These are phyloP conservation scores for Eulemur mongoz DNA, from an alignment of 2,797 vertebrate genomes.

Conservation along the genomic window DNA sequence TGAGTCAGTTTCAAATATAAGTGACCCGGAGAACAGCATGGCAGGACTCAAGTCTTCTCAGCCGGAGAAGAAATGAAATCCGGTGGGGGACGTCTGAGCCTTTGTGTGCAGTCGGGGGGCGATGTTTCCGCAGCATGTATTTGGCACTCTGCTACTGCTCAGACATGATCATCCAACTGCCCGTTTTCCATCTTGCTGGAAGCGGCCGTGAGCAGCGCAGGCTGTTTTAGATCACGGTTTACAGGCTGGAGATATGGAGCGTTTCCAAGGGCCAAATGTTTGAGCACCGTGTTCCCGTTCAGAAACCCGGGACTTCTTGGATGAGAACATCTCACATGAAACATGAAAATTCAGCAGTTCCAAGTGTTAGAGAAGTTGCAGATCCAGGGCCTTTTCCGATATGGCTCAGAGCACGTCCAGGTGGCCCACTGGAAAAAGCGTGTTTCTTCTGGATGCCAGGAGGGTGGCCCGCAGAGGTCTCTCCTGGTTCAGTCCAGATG, in stretches of 20 bases:
- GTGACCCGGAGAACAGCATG: too few relatives aligned
- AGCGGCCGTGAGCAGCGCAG: neutral
- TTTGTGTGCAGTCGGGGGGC: fast-evolving
- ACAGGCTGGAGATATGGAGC: neutral
- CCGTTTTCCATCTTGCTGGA: neutral
- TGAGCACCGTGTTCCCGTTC: neutral
- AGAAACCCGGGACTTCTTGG: slow-evolving; percentile 13
- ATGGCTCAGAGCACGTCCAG: neutral
- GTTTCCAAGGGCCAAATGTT: slow-evolving; percentile 33
- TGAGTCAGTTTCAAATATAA: neutral
- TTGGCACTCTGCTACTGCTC: neutral
- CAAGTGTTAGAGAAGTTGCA: slow-evolving; percentile 60
- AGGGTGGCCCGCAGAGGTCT: neutral
- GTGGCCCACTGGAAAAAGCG: neutral
- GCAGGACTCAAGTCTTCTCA: neutral
- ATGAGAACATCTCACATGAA: slow-evolving; percentile 53
- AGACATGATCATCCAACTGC: neutral
- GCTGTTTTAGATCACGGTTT: slow-evolving; percentile 40
- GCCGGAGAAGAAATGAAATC: neutral
- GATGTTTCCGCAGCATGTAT: neutral
- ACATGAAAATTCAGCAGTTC: slow-evolving; percentile 46
- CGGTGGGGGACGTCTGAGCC: neutral
- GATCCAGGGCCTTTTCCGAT: slow-evolving; percentile 5
- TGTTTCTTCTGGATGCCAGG: neutral
- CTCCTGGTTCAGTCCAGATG: neutral